A percentile compares a stretch with the other conserved stretches of the same genome.
phyloP scores from a whole-genome alignment of 2,113 vertebrate genomes.

The Protobothrops flavoviridis region DNA sequence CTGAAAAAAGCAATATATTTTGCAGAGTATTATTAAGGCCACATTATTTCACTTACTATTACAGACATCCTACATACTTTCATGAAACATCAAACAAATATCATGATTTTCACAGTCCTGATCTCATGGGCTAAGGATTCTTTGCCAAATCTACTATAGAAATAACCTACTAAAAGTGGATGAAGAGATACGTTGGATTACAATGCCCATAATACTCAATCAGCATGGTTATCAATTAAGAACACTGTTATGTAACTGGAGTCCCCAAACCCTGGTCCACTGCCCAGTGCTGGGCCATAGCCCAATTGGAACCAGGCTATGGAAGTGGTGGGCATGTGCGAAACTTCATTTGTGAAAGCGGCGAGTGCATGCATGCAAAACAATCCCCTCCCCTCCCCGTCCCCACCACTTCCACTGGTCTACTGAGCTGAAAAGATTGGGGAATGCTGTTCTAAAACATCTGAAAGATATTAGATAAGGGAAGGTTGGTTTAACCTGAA shows the following conservation, averaged over 20 bases:
- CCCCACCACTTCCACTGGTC: neutral
- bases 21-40: neutral
- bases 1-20: constrained; percentile 61
- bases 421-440: neutral
- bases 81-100: neutral
- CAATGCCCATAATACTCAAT: neutral
- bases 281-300: too few species aligned
- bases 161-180: neutral
- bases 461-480: neutral
- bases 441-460: neutral
- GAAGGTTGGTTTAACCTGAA: neutral
- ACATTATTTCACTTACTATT: neutral
- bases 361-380: neutral
- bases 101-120: neutral
- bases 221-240: neutral
- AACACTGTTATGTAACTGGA: neutral
- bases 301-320: neutral
- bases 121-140: neutral
- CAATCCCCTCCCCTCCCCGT: neutral
- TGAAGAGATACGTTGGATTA: neutral
- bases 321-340: neutral
- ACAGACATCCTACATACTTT: neutral
- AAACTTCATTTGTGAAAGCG: neutral
- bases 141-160: neutral
- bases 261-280: neutral